A percentile compares a stretch with the other conserved stretches of the same genome.
phyloP scores from a whole-genome alignment of 2,113 vertebrate species.

The Strigops habroptila region DNA sequence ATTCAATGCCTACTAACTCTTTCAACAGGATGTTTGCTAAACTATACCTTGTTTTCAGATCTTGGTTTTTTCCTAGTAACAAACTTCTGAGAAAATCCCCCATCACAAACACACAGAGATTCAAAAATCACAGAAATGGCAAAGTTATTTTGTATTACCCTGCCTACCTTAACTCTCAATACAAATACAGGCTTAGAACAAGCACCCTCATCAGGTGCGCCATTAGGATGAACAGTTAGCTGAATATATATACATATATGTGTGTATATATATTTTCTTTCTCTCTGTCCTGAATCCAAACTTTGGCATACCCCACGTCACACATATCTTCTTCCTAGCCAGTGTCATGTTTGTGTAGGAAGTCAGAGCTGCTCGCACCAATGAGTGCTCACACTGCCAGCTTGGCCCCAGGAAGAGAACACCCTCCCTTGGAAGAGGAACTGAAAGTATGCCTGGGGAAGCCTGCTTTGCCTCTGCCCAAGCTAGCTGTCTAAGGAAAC shows the following conservation, averaged over 20 bases:
- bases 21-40: not conserved
- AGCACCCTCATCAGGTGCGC: not conserved
- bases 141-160: not conserved
- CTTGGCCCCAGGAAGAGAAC: slow-evolving; percentile 18
- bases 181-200: not conserved
- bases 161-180: not conserved
- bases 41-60: not conserved
- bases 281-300: not conserved
- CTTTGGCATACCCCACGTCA: slow-evolving; percentile 8
- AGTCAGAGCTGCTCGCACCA: slow-evolving; percentile 30
- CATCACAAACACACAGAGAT: not conserved
- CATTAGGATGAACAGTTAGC: slow-evolving; percentile 21
- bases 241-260: not conserved
- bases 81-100: not conserved
- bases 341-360: slow-evolving; percentile 39
- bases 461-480: slow-evolving; percentile 22
- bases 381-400: not conserved
- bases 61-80: not conserved
- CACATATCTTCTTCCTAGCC: slow-evolving; percentile 6
- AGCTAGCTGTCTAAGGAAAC: slow-evolving; percentile 49
- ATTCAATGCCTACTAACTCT: not conserved
- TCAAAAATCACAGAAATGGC: not conserved
- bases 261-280: not conserved
- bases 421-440: slow-evolving; percentile 60
- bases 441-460: slow-evolving; percentile 49